Evolutionary conservation across 1,140 invertebrate genomes (phyloP), one percentile per base, ranked within the genome.

Genomic region (Orussus abietinus): DNA sequence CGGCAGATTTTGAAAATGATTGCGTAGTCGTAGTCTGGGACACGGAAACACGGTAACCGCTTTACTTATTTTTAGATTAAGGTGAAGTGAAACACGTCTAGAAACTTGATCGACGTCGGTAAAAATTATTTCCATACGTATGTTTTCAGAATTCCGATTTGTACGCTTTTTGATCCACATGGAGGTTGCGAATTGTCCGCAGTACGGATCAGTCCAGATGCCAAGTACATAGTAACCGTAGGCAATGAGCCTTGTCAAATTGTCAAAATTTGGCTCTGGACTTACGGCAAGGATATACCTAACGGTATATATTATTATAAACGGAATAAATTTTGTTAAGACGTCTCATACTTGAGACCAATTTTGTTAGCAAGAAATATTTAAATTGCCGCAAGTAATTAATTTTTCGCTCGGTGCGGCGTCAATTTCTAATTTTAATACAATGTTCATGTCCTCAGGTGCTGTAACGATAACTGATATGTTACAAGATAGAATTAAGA

Each of bases 261-360:
- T 0, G 56, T 80, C 1, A 54, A 74, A 21, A 73, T 79, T 55
- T 80, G 80, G 77, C 57, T 77, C 7, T 80, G 79, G 79, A 76
- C 75, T 4, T 63, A 55, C 12, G 75, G 75, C 11, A 51, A 49
- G 18, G 62, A 77, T 19, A 42, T 60, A 39, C 70, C 78, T 4
- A 64, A 79, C 55, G 78, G 78, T 79, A 62, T 42, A 19, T 46
- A 32, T 5, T 19, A 6, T 32, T 32, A 7, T 39, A 30, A 39
- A 18, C 12, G 10, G n/a, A 4, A 12, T 11, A 4, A 31, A 40
- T 26, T 21, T 3, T 14, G 32, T 21, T 20, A 22, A 46, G n/a
- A 17, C 17, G 4, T 7, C 25, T 9, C 20, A 29, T 9, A 18
- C 35, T n/a, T 11, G n/a, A n/a, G n/a, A n/a, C n/a, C 18, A 9